These are phyloP conservation scores for Chloropsis hardwickii DNA, from an alignment of 2,113 vertebrate genomes.

Conservation along the genomic window DNA sequence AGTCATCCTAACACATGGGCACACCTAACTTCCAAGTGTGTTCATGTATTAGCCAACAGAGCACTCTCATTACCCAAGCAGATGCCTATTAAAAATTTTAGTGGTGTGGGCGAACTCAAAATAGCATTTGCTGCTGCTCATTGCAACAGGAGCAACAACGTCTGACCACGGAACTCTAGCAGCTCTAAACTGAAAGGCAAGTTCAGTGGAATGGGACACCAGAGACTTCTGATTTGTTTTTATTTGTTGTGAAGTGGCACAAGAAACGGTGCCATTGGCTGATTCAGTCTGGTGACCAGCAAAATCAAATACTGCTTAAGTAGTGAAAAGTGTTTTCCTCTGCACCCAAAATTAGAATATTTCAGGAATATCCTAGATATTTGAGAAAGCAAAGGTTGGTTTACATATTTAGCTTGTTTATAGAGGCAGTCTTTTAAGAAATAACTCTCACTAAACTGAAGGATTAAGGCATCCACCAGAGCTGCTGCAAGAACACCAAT, in stretches of 20 bases:
- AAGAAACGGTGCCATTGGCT: neutral
- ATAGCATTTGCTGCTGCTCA: neutral
- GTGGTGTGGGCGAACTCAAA: neutral
- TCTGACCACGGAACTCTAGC: neutral
- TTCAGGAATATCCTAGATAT: neutral
- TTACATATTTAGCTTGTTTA: neutral
- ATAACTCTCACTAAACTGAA: neutral
- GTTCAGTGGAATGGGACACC: neutral
- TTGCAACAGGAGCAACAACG: neutral
- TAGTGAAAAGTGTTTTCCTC: neutral
- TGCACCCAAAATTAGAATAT: neutral
- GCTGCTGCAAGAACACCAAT: neutral
- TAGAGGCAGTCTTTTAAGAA: neutral
- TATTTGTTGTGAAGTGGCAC: neutral
- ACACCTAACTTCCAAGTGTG: conserved; percentile 14
- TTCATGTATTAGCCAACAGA: neutral
- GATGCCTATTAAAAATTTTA: neutral
- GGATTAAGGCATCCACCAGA: neutral
- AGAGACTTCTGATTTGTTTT: neutral
- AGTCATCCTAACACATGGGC: neutral
- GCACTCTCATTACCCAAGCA: neutral
- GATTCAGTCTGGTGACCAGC: neutral
- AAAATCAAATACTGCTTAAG: neutral
- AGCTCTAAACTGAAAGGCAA: neutral
- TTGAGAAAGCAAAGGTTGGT: neutral